A percentile compares a stretch with the other conserved stretches of the same genome.
These are phyloP conservation scores for Archips crataeganus DNA, from an alignment of 2,888 invertebrate species.

Conservation along the genomic window DNA sequence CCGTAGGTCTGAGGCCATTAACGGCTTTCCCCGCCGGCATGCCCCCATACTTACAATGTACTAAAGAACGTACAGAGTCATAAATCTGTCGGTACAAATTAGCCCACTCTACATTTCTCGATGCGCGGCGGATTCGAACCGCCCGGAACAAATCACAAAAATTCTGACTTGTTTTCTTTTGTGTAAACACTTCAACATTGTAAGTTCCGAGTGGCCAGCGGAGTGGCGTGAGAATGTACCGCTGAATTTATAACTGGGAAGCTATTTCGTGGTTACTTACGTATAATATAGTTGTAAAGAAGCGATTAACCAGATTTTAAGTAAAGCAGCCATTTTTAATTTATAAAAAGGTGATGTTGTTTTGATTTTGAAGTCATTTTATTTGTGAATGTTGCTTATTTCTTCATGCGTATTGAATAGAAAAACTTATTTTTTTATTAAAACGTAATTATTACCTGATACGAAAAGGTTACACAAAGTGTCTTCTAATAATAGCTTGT, in stretches of 20 bases:
- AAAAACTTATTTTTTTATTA: too few relatives aligned
- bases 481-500: too few relatives aligned
- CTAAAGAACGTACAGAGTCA: slow-evolving; percentile 52
- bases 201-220: slow-evolving; percentile 53
- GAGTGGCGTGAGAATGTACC: slow-evolving; percentile 66
- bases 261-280: slow-evolving; percentile 17
- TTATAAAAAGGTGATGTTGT: too few relatives aligned
- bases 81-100: slow-evolving; percentile 79
- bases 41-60: slow-evolving; percentile 53
- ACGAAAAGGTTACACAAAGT: too few relatives aligned
- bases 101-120: slow-evolving; percentile 57
- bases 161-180: slow-evolving; percentile 62
- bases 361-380: too few relatives aligned
- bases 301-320: too few relatives aligned
- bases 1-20: slow-evolving; percentile 60
- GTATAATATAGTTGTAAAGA: too few relatives aligned
- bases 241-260: slow-evolving; percentile 12
- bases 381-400: too few relatives aligned
- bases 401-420: too few relatives aligned
- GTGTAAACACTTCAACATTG: slow-evolving; percentile 59
- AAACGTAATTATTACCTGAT: too few relatives aligned
- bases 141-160: slow-evolving; percentile 56
- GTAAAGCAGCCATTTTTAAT: too few relatives aligned
- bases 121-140: slow-evolving; percentile 47
- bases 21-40: slow-evolving; percentile 59